Evolutionary conservation across 2,888 invertebrate genomes (phyloP), one percentile per base, ranked within the genome.

Genomic region (Spisula subtruncata): DNA sequence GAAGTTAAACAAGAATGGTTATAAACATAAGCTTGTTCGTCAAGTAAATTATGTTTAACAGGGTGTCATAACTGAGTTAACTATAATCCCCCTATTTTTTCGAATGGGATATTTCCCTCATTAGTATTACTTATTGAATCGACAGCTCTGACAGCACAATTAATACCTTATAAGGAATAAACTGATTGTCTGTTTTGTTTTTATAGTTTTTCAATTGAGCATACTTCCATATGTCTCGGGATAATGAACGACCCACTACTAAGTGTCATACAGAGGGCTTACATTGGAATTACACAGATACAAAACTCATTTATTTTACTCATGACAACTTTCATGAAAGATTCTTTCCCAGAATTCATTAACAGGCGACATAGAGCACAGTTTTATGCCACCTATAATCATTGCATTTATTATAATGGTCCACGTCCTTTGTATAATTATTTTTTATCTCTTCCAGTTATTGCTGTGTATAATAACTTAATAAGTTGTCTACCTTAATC

Each of bases 301-400:
- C 18, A 32, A 75, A 75, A 75, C 16, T 75, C 75, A 75, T 75
- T 75, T 75, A 75, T 75, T 35, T 75, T 35, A 75, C 75, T 32
- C 75, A 75, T 75, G 75, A 75, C 32, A 16, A 35, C 35, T 66
- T 84, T 84, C 48, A 84, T 51, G 48, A 1, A 18, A 81, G 18
- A 20, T 25, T 81, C 18, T 48, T 41, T n/a, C 12, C 48, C 35
- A n/a, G 81, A 46, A 51, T 81, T 81, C n/a, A 46, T 46, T 81
- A 25, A n/a, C n/a, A 25, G 81, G n/a, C 0, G n/a, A 51, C 20
- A 20, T 25, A 25, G 8, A 35, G 12, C 12, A n/a, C 46, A 25
- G 81, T 81, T 81, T 46, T 46, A 48, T 51, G 46, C 48, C 81
- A 6, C 35, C 48, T 25, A n/a, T n/a, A 35, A 81, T 81, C 20